Conservation (phyloP, 2,113 vertebrate species). For the Ceuthmochares aereus region DNA sequence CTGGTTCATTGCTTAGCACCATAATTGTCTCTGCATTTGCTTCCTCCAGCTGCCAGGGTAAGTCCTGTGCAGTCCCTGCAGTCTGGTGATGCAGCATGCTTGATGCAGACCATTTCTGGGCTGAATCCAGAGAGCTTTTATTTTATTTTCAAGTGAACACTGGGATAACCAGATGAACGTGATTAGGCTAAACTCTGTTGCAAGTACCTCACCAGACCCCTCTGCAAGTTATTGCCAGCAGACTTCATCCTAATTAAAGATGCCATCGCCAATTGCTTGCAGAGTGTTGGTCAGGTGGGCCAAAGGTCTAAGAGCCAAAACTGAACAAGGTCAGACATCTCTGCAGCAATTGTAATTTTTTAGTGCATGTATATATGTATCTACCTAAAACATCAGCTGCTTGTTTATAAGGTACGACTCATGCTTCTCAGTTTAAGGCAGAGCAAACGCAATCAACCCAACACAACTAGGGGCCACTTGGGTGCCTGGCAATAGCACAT, state of each 20-base stretch:
- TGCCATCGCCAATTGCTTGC: not conserved
- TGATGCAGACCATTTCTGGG: conserved; percentile 30
- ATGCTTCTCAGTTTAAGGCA: not conserved
- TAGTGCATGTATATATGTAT: not conserved
- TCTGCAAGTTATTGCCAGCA: not conserved
- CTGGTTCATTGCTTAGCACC: conserved; percentile 47
- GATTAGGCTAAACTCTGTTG: not conserved
- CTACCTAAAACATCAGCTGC: not conserved
- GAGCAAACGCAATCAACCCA: not conserved
- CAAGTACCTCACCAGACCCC: not conserved
- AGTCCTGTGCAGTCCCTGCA: not conserved
- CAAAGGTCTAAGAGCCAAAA: not conserved
- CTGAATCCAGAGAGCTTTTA: conserved; percentile 19
- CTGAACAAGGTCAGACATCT: not conserved
- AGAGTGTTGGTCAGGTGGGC: not conserved
- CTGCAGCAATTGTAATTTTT: not conserved
- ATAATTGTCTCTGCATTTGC: conserved; percentile 18
- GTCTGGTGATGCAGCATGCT: conserved; percentile 10
- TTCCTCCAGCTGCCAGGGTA: conserved; percentile 39
- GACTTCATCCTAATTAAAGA: not conserved
- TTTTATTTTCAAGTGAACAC: conserved; percentile 17
- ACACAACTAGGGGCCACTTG: not conserved
- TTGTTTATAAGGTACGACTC: not conserved
- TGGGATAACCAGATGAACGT: not conserved
- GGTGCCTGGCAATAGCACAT: not conserved